Evolutionary conservation across 1,140 invertebrate genomes (phyloP).

Genomic region (Sitobion miscanthi): DNA sequence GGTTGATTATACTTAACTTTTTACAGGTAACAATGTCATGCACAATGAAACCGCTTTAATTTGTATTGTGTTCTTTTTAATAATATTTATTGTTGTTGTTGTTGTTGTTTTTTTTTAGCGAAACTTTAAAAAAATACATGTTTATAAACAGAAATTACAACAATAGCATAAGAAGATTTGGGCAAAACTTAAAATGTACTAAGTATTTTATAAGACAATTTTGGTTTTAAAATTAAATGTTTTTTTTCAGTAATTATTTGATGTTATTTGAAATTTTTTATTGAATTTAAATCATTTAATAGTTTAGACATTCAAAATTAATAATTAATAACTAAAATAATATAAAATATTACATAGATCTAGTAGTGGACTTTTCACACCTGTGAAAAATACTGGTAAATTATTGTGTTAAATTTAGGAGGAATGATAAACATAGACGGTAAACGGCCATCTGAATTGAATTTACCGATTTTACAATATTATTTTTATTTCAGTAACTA

Average conservation of each 20-base stretch:
- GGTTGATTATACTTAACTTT: conserved; percentile 16
- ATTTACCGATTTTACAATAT: not conserved
- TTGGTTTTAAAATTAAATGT: not conserved
- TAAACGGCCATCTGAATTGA: not conserved
- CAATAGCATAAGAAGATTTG: not conserved
- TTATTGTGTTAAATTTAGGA: not conserved
- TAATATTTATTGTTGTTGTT: not conserved
- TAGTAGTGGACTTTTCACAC: not conserved
- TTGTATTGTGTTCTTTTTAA: not conserved
- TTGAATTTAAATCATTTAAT: not conserved
- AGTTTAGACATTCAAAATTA: not conserved
- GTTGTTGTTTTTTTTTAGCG: not conserved
- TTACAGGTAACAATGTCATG: not conserved
- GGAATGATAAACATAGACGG: not conserved
- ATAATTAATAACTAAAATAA: not conserved
- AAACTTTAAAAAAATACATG: not conserved
- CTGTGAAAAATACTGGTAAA: not conserved
- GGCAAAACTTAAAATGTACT: not conserved
- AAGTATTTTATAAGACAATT: not conserved
- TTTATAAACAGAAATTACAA: not conserved
- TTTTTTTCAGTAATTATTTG: not conserved
- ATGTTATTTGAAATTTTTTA: not conserved
- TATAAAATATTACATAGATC: not conserved
- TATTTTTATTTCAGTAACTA: not conserved
- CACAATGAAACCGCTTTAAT: not conserved